These are phyloP conservation scores for Paralvinella palmiformis DNA, from an alignment of 1,140 invertebrate genomes.

Conservation along the genomic window DNA sequence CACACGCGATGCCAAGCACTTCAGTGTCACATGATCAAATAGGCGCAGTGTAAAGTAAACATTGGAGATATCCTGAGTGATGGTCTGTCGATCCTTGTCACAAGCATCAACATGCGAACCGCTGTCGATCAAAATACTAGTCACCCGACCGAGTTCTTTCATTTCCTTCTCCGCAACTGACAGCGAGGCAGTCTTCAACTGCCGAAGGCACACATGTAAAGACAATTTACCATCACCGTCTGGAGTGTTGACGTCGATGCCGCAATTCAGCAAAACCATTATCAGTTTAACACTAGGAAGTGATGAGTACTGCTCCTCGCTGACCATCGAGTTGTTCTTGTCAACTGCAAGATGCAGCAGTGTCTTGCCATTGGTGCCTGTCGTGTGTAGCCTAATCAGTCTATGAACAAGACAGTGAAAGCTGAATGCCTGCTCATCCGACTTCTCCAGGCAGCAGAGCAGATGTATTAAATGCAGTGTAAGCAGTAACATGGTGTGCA, in stretches of 20 bases:
- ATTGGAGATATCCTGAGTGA: background rate
- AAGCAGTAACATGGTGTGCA: background rate
- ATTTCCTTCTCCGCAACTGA: background rate
- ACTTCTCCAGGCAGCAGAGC: background rate
- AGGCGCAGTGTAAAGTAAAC: background rate
- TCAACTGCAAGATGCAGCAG: conserved; percentile 9
- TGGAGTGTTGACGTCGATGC: background rate
- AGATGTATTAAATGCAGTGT: conserved; percentile 8
- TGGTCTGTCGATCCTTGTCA: background rate
- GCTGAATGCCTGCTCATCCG: background rate
- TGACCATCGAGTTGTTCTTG: background rate
- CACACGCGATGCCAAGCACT: background rate
- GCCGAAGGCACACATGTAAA: conserved; percentile 1
- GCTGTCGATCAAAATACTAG: background rate
- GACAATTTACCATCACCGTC: background rate
- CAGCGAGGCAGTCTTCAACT: background rate
- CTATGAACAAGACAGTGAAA: background rate
- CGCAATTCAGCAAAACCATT: background rate
- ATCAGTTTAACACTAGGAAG: conserved; percentile 1
- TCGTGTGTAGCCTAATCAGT: background rate
- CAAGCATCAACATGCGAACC: conserved; percentile 1
- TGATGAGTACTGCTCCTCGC: background rate
- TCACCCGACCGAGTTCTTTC: background rate
- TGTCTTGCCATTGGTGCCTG: background rate
- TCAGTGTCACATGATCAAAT: background rate